Evolutionary conservation across 2,888 invertebrate species (phyloP).

Genomic region (Leptopilina drosophilae): DNA sequence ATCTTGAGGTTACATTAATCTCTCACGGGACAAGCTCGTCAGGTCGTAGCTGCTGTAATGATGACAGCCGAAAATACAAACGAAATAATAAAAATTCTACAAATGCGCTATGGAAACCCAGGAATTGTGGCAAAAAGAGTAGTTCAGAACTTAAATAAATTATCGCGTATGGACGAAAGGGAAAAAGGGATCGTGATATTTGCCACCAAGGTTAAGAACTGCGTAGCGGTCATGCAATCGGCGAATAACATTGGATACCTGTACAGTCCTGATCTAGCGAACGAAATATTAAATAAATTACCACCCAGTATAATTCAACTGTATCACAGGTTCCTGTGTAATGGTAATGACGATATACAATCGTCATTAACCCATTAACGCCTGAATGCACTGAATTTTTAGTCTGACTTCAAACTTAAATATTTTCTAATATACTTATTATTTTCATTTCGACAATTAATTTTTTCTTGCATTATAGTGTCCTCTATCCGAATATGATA

Average conservation of each 20-base stretch:
- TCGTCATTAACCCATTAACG: too few relatives aligned
- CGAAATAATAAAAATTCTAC: too few relatives aligned
- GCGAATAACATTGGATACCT: slow-evolving; percentile 39
- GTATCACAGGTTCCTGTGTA: not conserved
- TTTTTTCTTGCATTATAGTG: too few relatives aligned
- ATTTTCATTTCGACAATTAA: too few relatives aligned
- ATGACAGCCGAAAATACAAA: too few relatives aligned
- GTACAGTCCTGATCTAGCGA: slow-evolving; percentile 31
- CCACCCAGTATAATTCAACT: not conserved
- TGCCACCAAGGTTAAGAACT: slow-evolving; percentile 46
- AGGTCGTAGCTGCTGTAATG: slow-evolving; percentile 44
- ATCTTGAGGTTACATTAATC: slow-evolving; percentile 38
- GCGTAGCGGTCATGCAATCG: slow-evolving; percentile 45
- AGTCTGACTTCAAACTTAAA: too few relatives aligned
- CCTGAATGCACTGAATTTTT: too few relatives aligned
- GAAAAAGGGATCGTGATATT: too few relatives aligned
- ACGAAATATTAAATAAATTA: slow-evolving; percentile 36
- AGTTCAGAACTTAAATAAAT: slow-evolving; percentile 34
- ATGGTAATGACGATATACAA: not conserved
- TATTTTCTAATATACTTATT: too few relatives aligned
- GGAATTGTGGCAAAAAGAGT: slow-evolving; percentile 39
- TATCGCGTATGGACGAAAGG: slow-evolving; percentile 42
- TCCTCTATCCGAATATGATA: too few relatives aligned
- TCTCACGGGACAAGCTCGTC: slow-evolving; percentile 44
- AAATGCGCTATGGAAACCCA: too few relatives aligned